A percentile compares a stretch with the other conserved stretches of the same genome.
These are phyloP conservation scores for Acrocyrtus sp. DNA, from an alignment of 2,888 invertebrate genomes.

Conservation along the genomic window DNA sequence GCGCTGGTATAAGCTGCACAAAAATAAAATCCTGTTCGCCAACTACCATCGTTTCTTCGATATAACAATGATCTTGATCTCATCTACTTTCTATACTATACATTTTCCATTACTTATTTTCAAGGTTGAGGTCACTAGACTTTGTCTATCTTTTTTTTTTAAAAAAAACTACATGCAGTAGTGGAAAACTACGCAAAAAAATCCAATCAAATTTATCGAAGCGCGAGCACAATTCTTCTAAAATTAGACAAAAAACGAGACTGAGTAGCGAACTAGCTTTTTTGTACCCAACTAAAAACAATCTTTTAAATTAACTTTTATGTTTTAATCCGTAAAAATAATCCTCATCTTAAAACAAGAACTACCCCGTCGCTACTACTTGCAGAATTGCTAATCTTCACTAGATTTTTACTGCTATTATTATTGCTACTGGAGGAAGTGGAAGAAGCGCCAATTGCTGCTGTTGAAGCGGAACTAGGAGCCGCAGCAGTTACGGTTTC, in stretches of 20 bases:
- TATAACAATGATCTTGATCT: not conserved
- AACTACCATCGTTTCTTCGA: not conserved
- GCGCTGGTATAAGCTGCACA: no score
- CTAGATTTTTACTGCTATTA: constrained; percentile 19
- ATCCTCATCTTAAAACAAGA: not conserved
- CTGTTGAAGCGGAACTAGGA: constrained; percentile 35
- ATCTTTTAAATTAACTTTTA: not conserved
- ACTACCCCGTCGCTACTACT: not conserved
- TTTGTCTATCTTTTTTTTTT: no score
- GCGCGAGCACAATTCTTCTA: no score
- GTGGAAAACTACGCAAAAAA: not conserved
- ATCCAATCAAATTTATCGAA: not conserved
- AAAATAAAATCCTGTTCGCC: not conserved
- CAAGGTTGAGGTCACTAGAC: constrained; percentile 32
- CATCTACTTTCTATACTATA: not conserved
- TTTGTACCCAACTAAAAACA: no score
- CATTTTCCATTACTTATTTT: no score
- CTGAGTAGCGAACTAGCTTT: no score
- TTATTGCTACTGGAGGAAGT: constrained; percentile 16
- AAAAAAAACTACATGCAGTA: not conserved
- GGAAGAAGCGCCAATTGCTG: constrained; percentile 17
- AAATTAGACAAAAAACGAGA: no score
- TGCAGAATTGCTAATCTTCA: not conserved
- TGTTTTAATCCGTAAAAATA: no score
- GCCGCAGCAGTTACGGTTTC: constrained; percentile 38